Base-by-base conservation (phyloP, 2,888 invertebrate species). In the Caenorhabditis plicata region DNA sequence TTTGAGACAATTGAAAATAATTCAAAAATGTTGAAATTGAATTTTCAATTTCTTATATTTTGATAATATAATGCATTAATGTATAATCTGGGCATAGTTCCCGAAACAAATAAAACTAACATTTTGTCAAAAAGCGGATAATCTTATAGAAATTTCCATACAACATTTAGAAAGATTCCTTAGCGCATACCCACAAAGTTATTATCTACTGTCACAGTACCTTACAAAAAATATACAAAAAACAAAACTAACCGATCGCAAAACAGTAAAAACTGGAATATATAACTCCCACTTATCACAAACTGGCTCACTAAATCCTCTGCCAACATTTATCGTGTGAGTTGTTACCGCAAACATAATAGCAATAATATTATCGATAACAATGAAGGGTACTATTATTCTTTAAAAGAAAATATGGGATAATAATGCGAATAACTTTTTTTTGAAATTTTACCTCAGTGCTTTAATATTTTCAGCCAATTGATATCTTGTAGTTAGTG, bases 381-480 rank as follows among this genome's bases (percentile, higher is more conserved):
- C 46, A 26, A 61, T 50, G 20, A 61, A 54, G 4, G 60, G 60
- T 5, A 61, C 54, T 19, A 61, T 51, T 26, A 61, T 61, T 35
- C 60, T 31, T 20, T 32, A 33, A 20, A 35, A 35, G 17, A 35
- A 23, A 29, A 35, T 20, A 26, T n/a, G 5, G 35, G 32, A 33
- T 26, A 19, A 22, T 15, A n/a, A 32, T 27, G 19, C 26, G 26
- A 35, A 29, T n/a, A 33, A 44, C 42, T 13, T 38, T 15, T n/a
- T 4, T 27, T 41, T 31, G 40, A 40, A 17, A n/a, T 26, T 31
- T 31, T 27, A 60, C 60, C 54, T 50, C 50, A 61, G 35, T 13
- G 60, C 54, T 22, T 61, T 61, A 17, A 61, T 50, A 31, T 61
- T 61, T 35, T 61, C 60, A 2, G 54, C 54, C 33, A 61, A 22